Evolutionary conservation across 2,888 invertebrate species (phyloP).

Genomic region (Chloromyia formosa): DNA sequence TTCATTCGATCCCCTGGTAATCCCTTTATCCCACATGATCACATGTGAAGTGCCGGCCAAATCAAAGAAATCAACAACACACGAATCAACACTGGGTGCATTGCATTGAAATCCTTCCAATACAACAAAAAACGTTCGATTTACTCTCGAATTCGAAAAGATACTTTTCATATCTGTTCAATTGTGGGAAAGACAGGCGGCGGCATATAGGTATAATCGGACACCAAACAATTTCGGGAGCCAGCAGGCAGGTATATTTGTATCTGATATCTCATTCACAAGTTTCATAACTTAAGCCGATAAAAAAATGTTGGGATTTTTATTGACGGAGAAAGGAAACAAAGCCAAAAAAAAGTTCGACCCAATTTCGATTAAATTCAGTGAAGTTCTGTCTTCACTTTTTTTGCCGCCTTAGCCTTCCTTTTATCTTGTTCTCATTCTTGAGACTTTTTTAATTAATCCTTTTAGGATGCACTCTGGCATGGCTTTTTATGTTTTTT

Average conservation of each 20-base stretch:
- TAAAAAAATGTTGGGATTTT: constrained; percentile 4
- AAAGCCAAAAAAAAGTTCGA: background rate
- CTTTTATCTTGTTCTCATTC: background rate
- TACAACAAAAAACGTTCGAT: too few species aligned
- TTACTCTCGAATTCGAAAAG: too few species aligned
- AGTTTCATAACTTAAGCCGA: constrained; percentile 19
- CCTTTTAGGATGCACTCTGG: constrained; percentile 20
- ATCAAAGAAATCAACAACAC: constrained; percentile 19
- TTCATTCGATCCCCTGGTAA: constrained; percentile 18
- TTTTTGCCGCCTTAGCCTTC: too few species aligned
- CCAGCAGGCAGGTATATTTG: background rate
- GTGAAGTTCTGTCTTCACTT: background rate
- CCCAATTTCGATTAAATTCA: constrained; percentile 27
- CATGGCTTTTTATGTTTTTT: background rate
- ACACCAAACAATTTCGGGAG: constrained; percentile 1
- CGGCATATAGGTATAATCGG: too few species aligned
- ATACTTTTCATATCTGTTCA: too few species aligned
- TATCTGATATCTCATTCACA: constrained; percentile 7
- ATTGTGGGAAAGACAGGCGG: too few species aligned
- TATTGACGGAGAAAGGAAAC: background rate
- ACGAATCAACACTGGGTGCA: constrained; percentile 4
- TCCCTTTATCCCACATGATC: constrained; percentile 12
- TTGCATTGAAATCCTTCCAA: background rate
- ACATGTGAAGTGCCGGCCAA: constrained; percentile 14
- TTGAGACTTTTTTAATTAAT: constrained; percentile 28